Base-by-base conservation (phyloP, 2,113 vertebrate genomes). In the Plotosus lineatus region DNA sequence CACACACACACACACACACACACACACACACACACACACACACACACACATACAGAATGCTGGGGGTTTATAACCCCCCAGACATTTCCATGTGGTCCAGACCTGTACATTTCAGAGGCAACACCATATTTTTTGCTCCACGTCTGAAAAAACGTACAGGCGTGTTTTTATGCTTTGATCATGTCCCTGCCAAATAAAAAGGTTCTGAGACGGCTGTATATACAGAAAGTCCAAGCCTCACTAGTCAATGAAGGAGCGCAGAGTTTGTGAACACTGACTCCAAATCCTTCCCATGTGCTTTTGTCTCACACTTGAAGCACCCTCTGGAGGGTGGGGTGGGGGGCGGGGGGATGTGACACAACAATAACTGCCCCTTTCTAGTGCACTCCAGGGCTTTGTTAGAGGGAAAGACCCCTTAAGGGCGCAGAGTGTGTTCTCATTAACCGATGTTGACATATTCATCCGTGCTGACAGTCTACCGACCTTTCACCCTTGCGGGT, bases 401-500 rank as follows among this genome's bases (percentile, higher is more conserved):
- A n/a, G 17, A 12, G 56, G 68, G 28, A 28, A 40, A 72, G n/a
- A 74, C 38, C 60, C 72, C 38, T 56, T 56, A 44, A 56, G 60
- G 12, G 28, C 19, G 6, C 44, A 46, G 28, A 60, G 23, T 10
- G n/a, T 75, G 77, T 80, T 50, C 68, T 68, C 63, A 86, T 85
- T 46, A 51, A 17, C 56, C 17, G 72, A 69, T 73, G 4, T 74
- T 55, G 68, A 85, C 80, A 84, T 75, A 86, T 82, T 31, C 31
- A 85, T 87, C 80, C 33, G 76, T 84, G 73, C 68, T 77, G 66
- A 80, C 78, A 79, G 73, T 71, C 36, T 77, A 61, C 23, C 31
- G 79, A 85, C 80, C 68, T 55, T 81, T 71, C 33, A 60, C 72
- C 76, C 38, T n/a, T 21, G 38, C 6, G 53, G 86, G 81, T 87